Base-by-base conservation (phyloP, 2,797 vertebrate genomes). In the Mionectes olivaceus region DNA sequence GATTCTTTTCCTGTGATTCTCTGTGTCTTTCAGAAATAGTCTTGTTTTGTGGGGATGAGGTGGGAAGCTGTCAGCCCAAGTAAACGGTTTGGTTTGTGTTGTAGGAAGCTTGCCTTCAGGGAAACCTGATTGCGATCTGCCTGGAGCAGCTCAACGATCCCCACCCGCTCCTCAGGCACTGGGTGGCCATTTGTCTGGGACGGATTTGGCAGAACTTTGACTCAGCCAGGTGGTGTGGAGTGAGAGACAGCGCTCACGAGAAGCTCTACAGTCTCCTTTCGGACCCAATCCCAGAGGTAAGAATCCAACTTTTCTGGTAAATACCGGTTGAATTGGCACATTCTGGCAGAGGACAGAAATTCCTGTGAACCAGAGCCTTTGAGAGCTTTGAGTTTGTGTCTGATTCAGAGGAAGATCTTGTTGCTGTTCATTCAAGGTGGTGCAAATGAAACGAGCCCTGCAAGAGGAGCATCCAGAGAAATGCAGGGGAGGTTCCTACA, bases 191-290 rank as follows among this genome's bases (percentile, higher is more conserved):
- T 96, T 99, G 99, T 95, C 97, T 99, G 35, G 99, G 99, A 1
- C 98, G 99, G 17, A 99, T 99, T 97, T 99, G 99, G 99, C 99
- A 99, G 98, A 99, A 99, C 97, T 99, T 99, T 13, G 99, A 99
- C 97, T 98, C 99, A 0, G 99, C 99, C 0, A 96, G 99, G 64
- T 99, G 99, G 99, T 99, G 99, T 3, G 99, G 99, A 0, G 99
- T 99, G 59, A 97, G 99, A 56, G 99, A 99, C 98, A 99, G 99
- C 1, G 99, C 99, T 32, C 99, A 99, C 2, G 99, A 99, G 92
- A 99, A 99, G 95, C 99, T 99, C 93, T 99, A 99, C 98, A 99
- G 98, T 30, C 98, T 99, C 82, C 98, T 99, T 65, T 99, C 99
- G 0, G 99, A 99, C 95, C 98, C 99, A 30, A 99, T 99, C 92